Evolutionary conservation across 2,113 vertebrate species (phyloP), one percentile per base, ranked within the genome.

Genomic region (Rana temporaria): DNA sequence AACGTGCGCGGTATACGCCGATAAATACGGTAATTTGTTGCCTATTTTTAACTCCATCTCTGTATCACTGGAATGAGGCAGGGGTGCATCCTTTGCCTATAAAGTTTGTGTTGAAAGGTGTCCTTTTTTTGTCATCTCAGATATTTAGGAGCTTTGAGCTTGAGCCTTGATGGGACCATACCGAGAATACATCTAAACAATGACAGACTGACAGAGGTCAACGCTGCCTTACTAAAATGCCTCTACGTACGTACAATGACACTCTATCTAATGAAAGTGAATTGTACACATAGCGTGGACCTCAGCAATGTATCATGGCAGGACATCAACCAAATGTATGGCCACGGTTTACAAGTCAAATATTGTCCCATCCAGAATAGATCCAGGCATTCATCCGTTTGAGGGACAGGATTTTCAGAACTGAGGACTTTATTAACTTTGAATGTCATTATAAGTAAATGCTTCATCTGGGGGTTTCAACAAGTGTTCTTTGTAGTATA

Each of bases 291-390:
- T 76, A 62, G 30, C 73, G 48, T 18, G 57, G 18, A 5, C 19
- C 26, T 15, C 0, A 20, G 53, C 56, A 60, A 22, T 42, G 73
- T 63, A 32, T 26, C 12, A 24, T 76, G 73, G 57, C 57, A 76
- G 19, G 57, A 76, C 73, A 60, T 76, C 73, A 76, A 59, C 42
- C 57, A 76, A 48, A 76, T 24, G 57, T 22, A 34, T 42, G 56
- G 14, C 4, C 55, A 15, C 18, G 59, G 15, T 62, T 62, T 76
- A 62, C 30, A 42, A 12, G n/a, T 55, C 14, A 59, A 26, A 59
- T 16, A 62, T 48, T 76, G 34, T 76, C 73, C 18, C 59, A 34
- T 76, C 32, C n/a, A 62, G 34, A 55, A 71, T 26, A 62, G 32
- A 76, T 60, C 32, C 20, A 9, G 19, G 42, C 24, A 34, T 42